phyloP scores from a whole-genome alignment of 2,888 invertebrate genomes.

The Nephrotoma guestfalica region DNA sequence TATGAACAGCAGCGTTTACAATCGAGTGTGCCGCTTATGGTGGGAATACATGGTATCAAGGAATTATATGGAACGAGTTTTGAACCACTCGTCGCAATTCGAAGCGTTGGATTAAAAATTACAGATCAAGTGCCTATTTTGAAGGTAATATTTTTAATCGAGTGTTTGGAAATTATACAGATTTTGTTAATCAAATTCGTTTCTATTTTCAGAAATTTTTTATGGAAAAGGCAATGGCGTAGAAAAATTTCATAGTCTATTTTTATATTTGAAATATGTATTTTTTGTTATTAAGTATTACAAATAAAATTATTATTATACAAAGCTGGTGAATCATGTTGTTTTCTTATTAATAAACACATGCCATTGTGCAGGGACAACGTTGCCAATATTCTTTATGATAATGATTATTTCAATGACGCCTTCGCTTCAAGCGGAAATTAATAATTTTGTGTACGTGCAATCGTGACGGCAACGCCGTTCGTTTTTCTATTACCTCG shows the following conservation, averaged over 20 bases:
- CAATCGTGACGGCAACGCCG: too few species aligned
- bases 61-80: conserved; percentile 62
- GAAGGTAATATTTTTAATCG: conserved; percentile 40
- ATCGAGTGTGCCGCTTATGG: conserved; percentile 78
- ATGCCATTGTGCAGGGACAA: neutral
- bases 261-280: neutral
- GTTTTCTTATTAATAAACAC: neutral
- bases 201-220: conserved; percentile 11
- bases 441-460: too few species aligned
- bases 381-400: neutral
- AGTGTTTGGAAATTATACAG: neutral
- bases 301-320: neutral
- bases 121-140: conserved; percentile 59
- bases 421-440: too few species aligned
- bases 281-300: neutral
- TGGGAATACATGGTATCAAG: conserved; percentile 75
- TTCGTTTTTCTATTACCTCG: neutral
- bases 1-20: conserved; percentile 77
- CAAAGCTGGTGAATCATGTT: neutral
- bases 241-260: neutral
- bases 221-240: conserved; percentile 12
- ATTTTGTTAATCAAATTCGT: neutral
- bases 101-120: conserved; percentile 70
- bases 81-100: conserved; percentile 58
- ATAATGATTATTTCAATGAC: neutral